Evolutionary conservation across 2,113 vertebrate species (phyloP).

Genomic region (Brienomyrus longianalis): DNA sequence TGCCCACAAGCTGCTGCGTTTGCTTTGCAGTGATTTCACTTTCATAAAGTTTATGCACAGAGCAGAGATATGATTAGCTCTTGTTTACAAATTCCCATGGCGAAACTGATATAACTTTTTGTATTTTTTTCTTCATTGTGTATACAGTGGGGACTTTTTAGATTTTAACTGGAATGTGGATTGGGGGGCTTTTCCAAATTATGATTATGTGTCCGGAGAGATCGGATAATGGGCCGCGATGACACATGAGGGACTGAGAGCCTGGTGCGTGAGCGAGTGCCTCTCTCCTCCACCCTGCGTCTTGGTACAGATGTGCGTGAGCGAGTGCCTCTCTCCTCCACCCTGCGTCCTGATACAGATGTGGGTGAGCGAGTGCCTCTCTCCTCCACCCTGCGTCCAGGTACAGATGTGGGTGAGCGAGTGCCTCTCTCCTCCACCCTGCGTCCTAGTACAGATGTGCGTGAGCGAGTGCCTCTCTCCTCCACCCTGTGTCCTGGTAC

Average conservation of each 20-base stretch:
- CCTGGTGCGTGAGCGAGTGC: too few species aligned
- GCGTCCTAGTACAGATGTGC: background rate
- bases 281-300: background rate
- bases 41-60: slow-evolving; percentile 62
- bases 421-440: background rate
- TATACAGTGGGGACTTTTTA: slow-evolving; percentile 35
- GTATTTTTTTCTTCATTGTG: slow-evolving; percentile 24
- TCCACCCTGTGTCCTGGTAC: too few species aligned
- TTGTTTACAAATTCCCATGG: slow-evolving; percentile 59
- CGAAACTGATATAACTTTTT: slow-evolving; percentile 52
- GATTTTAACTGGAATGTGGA: slow-evolving; percentile 37
- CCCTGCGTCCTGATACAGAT: background rate
- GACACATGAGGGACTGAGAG: background rate
- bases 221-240: background rate
- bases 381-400: background rate
- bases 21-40: slow-evolving; percentile 67
- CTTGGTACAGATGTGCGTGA: background rate
- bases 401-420: background rate
- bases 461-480: too few species aligned
- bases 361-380: background rate
- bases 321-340: background rate
- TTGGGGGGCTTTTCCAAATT: background rate
- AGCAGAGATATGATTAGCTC: slow-evolving; percentile 47
- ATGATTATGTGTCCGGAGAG: background rate
- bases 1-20: slow-evolving; percentile 64